Conservation (phyloP, 2,113 vertebrate genomes). For the Alaudala cheleensis region DNA sequence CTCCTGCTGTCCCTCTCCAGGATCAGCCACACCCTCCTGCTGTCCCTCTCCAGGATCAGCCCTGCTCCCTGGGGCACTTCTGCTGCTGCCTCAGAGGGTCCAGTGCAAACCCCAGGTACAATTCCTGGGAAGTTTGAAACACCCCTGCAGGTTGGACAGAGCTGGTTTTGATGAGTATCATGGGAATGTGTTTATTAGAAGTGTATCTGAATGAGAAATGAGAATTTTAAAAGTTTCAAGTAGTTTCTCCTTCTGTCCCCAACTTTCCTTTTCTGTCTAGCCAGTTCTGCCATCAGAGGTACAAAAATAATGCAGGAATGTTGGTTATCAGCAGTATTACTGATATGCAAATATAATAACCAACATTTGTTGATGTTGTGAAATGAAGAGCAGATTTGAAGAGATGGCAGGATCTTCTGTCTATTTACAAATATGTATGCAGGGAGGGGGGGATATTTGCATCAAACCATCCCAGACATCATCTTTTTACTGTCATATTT, state of each 20-base stretch:
- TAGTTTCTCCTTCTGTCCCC: background rate
- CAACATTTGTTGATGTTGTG: background rate
- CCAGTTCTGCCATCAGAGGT: background rate
- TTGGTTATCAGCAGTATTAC: background rate
- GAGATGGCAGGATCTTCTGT: background rate
- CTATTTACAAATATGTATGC: background rate
- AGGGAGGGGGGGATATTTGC: background rate
- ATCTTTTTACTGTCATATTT: background rate
- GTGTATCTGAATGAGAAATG: background rate
- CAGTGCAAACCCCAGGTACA: background rate
- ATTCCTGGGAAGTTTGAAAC: background rate
- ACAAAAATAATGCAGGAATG: background rate
- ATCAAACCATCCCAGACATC: background rate
- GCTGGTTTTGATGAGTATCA: background rate
- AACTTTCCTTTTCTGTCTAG: background rate
- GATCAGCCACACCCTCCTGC: too few species aligned
- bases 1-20: background rate
- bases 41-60: background rate
- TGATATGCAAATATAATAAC: background rate
- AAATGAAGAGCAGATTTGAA: background rate
- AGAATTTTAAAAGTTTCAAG: background rate
- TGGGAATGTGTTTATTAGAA: background rate
- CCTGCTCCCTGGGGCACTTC: background rate
- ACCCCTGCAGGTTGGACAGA: background rate
- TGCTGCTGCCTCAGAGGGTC: background rate